Percentiles rank a stretch among this genome's conserved stretches.
Evolutionary conservation across 2,113 vertebrate species (phyloP).

Genomic region (Macroglossus sobrinus): DNA sequence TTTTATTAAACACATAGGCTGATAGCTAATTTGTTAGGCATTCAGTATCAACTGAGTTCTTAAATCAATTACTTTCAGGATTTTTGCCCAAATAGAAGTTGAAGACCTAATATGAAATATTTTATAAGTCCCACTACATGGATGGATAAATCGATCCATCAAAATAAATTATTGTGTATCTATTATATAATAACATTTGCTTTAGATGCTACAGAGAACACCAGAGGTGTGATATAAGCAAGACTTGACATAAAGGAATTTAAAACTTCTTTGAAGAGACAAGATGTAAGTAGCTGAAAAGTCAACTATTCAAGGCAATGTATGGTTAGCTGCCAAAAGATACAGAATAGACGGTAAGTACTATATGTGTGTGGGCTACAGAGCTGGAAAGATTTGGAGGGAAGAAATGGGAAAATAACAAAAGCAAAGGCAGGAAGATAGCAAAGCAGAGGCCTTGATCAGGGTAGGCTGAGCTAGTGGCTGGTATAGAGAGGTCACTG

Average conservation of each 20-base stretch:
- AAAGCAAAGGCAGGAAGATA: neutral
- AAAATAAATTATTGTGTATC: neutral
- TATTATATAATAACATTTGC: neutral
- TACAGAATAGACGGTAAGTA: neutral
- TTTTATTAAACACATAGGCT: neutral
- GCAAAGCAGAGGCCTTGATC: neutral
- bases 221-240: neutral
- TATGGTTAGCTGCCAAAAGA: neutral
- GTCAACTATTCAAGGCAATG: neutral
- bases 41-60: neutral
- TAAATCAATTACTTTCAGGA: neutral
- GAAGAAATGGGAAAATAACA: neutral
- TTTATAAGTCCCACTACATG: neutral
- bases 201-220: neutral
- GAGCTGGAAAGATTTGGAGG: neutral
- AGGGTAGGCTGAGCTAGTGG: neutral
- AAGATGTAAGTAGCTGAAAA: neutral
- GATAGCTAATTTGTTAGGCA: neutral
- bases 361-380: neutral
- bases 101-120: neutral
- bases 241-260: neutral
- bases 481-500: neutral
- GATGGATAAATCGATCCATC: neutral
- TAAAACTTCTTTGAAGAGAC: neutral
- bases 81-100: constrained; percentile 2